phyloP scores from a whole-genome alignment of 2,797 vertebrate species.

The Alfaro cultratus region DNA sequence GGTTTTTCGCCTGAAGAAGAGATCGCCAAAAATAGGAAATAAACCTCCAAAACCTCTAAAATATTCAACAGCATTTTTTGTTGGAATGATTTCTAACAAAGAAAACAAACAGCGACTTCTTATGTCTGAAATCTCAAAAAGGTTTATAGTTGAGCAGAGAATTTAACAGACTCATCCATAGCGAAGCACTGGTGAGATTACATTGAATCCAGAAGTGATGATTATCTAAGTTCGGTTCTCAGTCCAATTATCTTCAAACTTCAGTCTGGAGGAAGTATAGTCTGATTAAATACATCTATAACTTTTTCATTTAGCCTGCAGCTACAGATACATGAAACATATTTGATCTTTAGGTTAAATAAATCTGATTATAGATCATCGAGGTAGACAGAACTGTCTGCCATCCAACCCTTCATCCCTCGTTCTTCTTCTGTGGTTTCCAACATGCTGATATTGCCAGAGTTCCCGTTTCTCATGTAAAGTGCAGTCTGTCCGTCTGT shows the following conservation, averaged over 20 bases:
- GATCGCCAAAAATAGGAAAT: too few relatives aligned
- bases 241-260: slow-evolving; percentile 12
- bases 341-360: slow-evolving; percentile 36
- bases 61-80: too few relatives aligned
- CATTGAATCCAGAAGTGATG: slow-evolving; percentile 24
- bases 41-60: background rate
- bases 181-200: slow-evolving; percentile 4
- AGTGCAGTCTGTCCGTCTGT: slow-evolving; percentile 50
- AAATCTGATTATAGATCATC: slow-evolving; percentile 45
- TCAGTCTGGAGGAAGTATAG: slow-evolving; percentile 17
- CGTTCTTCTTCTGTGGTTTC: slow-evolving; percentile 25
- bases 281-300: slow-evolving; percentile 60
- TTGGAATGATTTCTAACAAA: background rate
- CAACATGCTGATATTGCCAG: slow-evolving; percentile 37
- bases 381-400: slow-evolving; percentile 56
- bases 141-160: slow-evolving; percentile 53
- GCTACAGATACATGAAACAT: slow-evolving; percentile 57
- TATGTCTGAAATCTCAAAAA: slow-evolving; percentile 39
- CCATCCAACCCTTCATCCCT: slow-evolving; percentile 13
- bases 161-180: slow-evolving; percentile 30
- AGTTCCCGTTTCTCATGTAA: slow-evolving; percentile 59
- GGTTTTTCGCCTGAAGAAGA: background rate
- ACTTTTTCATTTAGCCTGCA: slow-evolving; percentile 31
- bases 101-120: background rate
- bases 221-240: slow-evolving; percentile 1